These are phyloP conservation scores for Heliocidaris tuberculata DNA, from an alignment of 35 echinoderm and acorn worm species.

Conservation along the genomic window DNA sequence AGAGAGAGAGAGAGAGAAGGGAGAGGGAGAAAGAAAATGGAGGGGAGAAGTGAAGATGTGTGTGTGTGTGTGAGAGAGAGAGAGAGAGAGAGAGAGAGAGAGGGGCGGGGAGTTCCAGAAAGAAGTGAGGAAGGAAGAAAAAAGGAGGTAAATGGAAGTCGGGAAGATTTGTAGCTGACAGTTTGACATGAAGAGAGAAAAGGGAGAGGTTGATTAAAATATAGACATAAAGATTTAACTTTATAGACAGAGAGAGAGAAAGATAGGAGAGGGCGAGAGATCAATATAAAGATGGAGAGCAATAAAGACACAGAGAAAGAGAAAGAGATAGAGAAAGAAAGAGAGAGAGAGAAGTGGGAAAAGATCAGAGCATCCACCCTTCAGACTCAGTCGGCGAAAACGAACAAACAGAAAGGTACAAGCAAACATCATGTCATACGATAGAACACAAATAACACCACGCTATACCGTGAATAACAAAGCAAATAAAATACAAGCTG, in stretches of 20 bases:
- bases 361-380: not conserved
- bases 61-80: not conserved
- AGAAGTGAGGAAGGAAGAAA: not conserved
- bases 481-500: conserved; percentile 2
- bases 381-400: not conserved
- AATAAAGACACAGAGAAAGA: not conserved
- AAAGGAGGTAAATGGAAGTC: too few species aligned
- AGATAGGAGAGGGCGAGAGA: too few species aligned
- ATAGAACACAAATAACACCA: conserved; percentile 26
- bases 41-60: too few species aligned
- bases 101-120: not conserved
- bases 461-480: not conserved
- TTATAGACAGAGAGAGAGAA: too few species aligned
- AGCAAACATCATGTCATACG: conserved; percentile 15
- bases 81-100: not conserved
- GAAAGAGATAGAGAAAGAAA: not conserved
- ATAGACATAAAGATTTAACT: too few species aligned
- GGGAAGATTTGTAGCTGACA: too few species aligned
- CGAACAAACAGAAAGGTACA: conserved; percentile 26
- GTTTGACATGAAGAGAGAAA: too few species aligned
- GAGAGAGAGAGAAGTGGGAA: too few species aligned
- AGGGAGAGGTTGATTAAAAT: too few species aligned
- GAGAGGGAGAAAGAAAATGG: not conserved
- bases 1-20: not conserved
- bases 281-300: too few species aligned